Percentiles rank a stretch among this genome's conserved stretches.
These are phyloP conservation scores for Urocitellus parryii DNA, from an alignment of 2,113 vertebrate genomes.

Conservation along the genomic window DNA sequence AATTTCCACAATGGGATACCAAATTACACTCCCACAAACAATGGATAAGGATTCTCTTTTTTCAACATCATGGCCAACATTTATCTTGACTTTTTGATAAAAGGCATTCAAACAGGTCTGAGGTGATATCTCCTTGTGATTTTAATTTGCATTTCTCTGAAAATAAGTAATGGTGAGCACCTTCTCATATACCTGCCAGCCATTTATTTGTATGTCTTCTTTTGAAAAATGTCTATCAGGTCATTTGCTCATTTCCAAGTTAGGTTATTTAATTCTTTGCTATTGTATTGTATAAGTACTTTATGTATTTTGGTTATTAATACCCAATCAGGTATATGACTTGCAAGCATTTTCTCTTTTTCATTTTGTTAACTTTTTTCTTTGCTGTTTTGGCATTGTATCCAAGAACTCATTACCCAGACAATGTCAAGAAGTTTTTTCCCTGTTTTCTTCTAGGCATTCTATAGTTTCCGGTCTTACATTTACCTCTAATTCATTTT, in stretches of 20 bases:
- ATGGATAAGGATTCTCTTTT: not conserved
- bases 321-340: not conserved
- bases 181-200: not conserved
- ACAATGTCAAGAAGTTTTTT: not conserved
- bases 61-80: not conserved
- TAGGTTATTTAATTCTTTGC: not conserved
- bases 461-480: not conserved
- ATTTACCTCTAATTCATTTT: not conserved
- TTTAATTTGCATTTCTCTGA: constrained; percentile 5
- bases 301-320: not conserved
- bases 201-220: not conserved
- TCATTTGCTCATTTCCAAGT: not conserved
- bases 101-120: not conserved
- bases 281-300: no score
- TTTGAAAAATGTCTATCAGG: not conserved
- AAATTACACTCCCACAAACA: not conserved
- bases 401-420: not conserved
- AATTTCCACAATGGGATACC: not conserved
- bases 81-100: not conserved
- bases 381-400: not conserved
- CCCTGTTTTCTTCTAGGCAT: not conserved
- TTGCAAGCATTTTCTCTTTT: not conserved
- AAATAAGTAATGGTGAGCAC: not conserved
- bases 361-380: not conserved
- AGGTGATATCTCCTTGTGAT: not conserved